phyloP scores from a whole-genome alignment of 1,140 invertebrate genomes.

The Drosophila parabipectinata region DNA sequence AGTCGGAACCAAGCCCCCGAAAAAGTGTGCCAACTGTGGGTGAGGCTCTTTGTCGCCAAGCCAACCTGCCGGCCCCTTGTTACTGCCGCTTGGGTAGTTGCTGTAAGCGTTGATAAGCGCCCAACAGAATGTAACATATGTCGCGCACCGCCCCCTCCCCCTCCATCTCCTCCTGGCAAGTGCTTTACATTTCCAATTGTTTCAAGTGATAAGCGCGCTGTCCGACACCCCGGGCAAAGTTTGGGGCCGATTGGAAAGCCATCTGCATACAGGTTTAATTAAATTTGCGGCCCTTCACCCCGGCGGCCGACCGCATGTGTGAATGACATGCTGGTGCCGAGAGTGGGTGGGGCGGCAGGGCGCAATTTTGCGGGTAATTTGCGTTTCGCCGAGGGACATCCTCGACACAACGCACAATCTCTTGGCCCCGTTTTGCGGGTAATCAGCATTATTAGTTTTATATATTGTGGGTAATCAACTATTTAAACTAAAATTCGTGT shows the following conservation, averaged over 20 bases:
- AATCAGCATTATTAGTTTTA: constrained; percentile 67
- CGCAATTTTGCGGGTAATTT: constrained; percentile 66
- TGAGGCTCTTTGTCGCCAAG: constrained; percentile 44
- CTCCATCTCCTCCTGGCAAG: constrained; percentile 1
- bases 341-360: neutral
- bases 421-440: constrained; percentile 60
- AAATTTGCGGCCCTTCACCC: constrained; percentile 38
- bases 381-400: constrained; percentile 47
- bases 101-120: constrained; percentile 51
- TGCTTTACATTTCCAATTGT: constrained; percentile 41
- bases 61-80: constrained; percentile 26
- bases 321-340: constrained; percentile 24
- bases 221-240: constrained; percentile 10
- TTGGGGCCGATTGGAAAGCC: constrained; percentile 69
- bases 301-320: constrained; percentile 14
- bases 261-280: constrained; percentile 63
- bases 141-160: constrained; percentile 22
- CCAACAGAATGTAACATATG: constrained; percentile 65
- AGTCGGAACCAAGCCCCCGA: constrained; percentile 21
- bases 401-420: constrained; percentile 58
- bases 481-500: constrained; percentile 62
- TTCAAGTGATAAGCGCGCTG: constrained; percentile 55
- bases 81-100: constrained; percentile 24
- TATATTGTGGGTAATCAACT: constrained; percentile 40
- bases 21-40: constrained; percentile 67